A percentile compares a stretch with the other conserved stretches of the same genome.
Conservation (phyloP, 2,113 vertebrate genomes). For the human region GRCh38 chr12:89424501-89425000, state of each 20-base stretch:
- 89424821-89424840: background rate
- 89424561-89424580: background rate
- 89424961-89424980: rapidly evolving
- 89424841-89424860: background rate
- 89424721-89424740: background rate
- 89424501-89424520: background rate
- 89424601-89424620: background rate
- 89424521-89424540: background rate
- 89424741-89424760: background rate
- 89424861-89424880: background rate
- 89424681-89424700: background rate
- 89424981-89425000: background rate
- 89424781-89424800: background rate
- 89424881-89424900: background rate
- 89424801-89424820: background rate
- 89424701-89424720: background rate
- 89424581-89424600: background rate
- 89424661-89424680: background rate
- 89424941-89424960: background rate
- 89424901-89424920: background rate
- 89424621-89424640: background rate
- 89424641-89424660: background rate
- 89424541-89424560: background rate
- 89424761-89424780: background rate
- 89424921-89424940: background rate